Evolutionary conservation across 2,797 vertebrate species (phyloP), one percentile per base, ranked within the genome.

Genomic region (Anguilla megastoma): DNA sequence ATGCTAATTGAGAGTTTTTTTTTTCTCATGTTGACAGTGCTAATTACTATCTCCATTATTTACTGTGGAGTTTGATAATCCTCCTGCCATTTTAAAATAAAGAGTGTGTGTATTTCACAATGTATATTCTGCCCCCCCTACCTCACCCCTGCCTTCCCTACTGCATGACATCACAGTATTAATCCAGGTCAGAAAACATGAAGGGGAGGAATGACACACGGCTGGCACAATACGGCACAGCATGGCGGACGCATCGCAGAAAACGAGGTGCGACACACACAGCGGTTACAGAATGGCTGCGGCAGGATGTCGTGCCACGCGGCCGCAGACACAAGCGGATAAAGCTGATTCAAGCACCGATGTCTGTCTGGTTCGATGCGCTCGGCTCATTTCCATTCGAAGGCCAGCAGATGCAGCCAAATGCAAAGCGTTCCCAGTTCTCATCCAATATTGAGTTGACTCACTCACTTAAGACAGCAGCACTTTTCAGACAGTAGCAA

Each of bases 1-100:
- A 52, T 74, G 69, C 66, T 69, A 71, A 74, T 85, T 33, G 45
- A 85, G 82, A 50, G 41, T 21, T 24, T 50, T 48, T 54, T 41
- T 66, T 58, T 66, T 85, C 83, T 45, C 84, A 45, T 58, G 48
- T 66, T 84, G 45, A 82, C 48, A 48, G 63, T 66, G 58, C 52
- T 88, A 85, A 88, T 88, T 24, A 85, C 84, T 14, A n/a, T 45
- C 66, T 41, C 63, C 83, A 74, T 88, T 33, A 10, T 84, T n/a
- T n/a, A 82, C 45, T 50, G 79, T 48, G 24, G 1, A 50, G 79
- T 82, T 50, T 45, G 7, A 50, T 82, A 82, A 82, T 50, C 79
- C 76, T 80, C 36, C 41, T 48, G 79, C 79, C 79, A 50, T 50
- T 48, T 82, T 82, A 50, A 48, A 1, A 48, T 24, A 50, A 21